phyloP scores from a whole-genome alignment of 2,888 invertebrate genomes.

The Acanthosoma haemorrhoidale region DNA sequence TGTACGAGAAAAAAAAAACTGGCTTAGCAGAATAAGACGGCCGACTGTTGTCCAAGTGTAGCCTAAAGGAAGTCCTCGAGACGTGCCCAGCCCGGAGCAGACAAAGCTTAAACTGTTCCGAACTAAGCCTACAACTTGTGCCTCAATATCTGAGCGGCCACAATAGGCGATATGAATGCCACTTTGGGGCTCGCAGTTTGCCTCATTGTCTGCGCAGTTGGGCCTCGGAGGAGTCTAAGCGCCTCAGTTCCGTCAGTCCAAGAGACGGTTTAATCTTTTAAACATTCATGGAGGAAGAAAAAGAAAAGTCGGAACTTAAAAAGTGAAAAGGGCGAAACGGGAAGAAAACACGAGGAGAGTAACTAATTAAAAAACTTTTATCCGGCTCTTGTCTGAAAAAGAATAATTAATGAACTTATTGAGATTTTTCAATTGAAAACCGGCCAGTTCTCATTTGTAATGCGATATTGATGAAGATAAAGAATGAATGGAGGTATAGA shows the following conservation, averaged over 20 bases:
- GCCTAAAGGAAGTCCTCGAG: too few species aligned
- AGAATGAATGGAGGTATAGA: background rate
- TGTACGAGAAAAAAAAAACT: too few species aligned
- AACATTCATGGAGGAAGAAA: background rate
- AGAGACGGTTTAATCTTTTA: background rate
- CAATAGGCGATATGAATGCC: background rate
- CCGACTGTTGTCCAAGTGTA: too few species aligned
- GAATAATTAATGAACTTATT: constrained; percentile 2
- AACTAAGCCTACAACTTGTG: background rate
- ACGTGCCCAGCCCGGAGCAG: too few species aligned
- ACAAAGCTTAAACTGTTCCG: background rate
- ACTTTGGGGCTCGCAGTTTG: too few species aligned
- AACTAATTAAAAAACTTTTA: constrained; percentile 5
- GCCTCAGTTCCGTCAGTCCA: background rate
- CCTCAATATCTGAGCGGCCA: background rate
- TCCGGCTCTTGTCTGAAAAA: background rate
- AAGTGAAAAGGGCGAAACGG: background rate
- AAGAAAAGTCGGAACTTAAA: background rate
- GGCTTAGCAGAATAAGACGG: too few species aligned
- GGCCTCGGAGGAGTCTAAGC: background rate
- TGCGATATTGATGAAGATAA: constrained; percentile 1
- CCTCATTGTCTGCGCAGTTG: too few species aligned
- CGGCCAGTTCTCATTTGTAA: background rate
- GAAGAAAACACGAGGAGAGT: background rate
- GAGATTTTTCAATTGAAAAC: background rate